Conservation (phyloP, 2,797 vertebrate species). For the Syngnathus acus region DNA sequence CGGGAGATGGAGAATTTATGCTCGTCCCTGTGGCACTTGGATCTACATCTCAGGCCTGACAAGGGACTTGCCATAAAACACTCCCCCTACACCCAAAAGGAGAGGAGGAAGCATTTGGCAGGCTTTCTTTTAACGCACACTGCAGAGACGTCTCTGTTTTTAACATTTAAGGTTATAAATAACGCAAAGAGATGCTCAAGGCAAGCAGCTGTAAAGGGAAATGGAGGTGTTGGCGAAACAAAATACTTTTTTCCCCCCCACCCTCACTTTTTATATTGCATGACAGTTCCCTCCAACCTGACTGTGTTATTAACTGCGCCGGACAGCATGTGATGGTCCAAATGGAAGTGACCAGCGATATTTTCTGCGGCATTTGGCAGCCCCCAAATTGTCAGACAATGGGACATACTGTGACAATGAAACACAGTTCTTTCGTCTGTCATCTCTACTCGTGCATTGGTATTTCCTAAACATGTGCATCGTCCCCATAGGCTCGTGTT, state of each 20-base stretch:
- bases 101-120: conserved; percentile 50
- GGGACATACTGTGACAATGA: conserved; percentile 55
- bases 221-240: conserved; percentile 58
- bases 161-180: conserved; percentile 68
- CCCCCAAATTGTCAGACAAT: conserved; percentile 57
- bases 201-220: conserved; percentile 54
- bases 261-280: conserved; percentile 40
- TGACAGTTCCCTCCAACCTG: conserved; percentile 37
- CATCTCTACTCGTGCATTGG: conserved; percentile 54
- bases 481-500: conserved; percentile 33
- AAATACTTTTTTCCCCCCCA: conserved; percentile 33
- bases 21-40: conserved; percentile 57
- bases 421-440: conserved; percentile 48
- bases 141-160: conserved; percentile 66
- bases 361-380: conserved; percentile 59
- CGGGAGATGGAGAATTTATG: conserved; percentile 64
- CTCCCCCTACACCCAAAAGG: conserved; percentile 47
- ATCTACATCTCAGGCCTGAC: conserved; percentile 66
- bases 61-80: conserved; percentile 61
- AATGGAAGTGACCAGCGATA: conserved; percentile 71
- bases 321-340: conserved; percentile 57
- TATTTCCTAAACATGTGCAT: conserved; percentile 62
- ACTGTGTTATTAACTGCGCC: conserved; percentile 52
- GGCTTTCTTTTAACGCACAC: conserved; percentile 49
- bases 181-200: conserved; percentile 42